Percentiles rank a stretch among this genome's conserved stretches.
phyloP scores from a whole-genome alignment of 2,888 invertebrate species.

The Itoplectis maculator region DNA sequence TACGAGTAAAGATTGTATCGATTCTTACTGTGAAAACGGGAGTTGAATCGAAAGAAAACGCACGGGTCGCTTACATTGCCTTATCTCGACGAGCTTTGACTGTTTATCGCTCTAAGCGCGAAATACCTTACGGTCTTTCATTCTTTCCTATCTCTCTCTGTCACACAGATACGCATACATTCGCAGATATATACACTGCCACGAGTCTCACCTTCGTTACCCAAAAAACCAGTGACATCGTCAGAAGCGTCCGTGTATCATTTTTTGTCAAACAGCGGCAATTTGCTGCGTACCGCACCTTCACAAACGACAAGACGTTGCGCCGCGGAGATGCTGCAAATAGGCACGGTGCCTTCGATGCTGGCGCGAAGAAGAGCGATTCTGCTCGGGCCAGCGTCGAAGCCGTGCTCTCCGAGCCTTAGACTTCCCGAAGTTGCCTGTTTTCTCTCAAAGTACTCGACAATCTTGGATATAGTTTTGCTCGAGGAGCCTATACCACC shows the following conservation, averaged over 20 bases:
- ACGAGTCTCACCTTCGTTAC: constrained; percentile 1
- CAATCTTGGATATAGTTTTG: constrained; percentile 90
- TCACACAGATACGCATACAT: constrained; percentile 38
- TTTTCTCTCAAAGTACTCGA: constrained; percentile 95
- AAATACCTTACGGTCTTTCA: constrained; percentile 31
- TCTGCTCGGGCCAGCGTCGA: constrained; percentile 78
- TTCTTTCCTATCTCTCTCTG: constrained; percentile 38
- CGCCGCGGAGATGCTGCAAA: constrained; percentile 86
- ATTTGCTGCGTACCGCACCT: constrained; percentile 94
- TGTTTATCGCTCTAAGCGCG: constrained; percentile 1
- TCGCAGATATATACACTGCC: constrained; percentile 44
- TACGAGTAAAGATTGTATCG: background rate
- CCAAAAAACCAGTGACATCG: background rate
- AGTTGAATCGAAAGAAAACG: background rate
- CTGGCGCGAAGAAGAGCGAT: constrained; percentile 81
- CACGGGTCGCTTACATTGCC: background rate
- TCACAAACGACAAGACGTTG: constrained; percentile 92
- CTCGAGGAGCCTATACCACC: constrained; percentile 86
- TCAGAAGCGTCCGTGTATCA: constrained; percentile 76
- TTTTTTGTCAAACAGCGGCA: constrained; percentile 93
- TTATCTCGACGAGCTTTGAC: background rate
- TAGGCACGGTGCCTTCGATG: constrained; percentile 81
- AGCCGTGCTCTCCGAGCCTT: constrained; percentile 76
- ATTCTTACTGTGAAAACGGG: constrained; percentile 27
- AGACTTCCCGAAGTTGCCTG: constrained; percentile 81